These are phyloP conservation scores for Nycticryphes semicollaris DNA, from an alignment of 2,113 vertebrate species.

Conservation along the genomic window DNA sequence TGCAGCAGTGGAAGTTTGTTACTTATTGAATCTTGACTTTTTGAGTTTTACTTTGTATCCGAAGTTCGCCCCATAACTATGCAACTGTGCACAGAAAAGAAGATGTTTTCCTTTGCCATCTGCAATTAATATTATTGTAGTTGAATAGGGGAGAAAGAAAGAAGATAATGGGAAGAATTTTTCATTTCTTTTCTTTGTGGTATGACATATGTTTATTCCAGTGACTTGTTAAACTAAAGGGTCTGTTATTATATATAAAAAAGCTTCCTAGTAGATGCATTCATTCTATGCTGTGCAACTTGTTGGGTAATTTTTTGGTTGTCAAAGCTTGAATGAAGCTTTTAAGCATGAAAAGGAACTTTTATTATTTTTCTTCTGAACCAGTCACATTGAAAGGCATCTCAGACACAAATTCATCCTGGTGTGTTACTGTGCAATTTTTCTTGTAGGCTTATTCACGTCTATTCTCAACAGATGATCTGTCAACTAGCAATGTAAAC, in stretches of 20 bases:
- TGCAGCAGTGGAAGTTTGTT: neutral
- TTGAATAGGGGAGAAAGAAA: neutral
- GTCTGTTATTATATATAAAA: neutral
- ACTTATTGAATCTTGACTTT: neutral
- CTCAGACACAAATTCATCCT: neutral
- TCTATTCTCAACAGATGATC: neutral
- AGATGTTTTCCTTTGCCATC: neutral
- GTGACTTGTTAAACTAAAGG: neutral
- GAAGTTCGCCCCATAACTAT: neutral
- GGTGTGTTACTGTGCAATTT: neutral
- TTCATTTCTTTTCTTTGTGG: neutral
- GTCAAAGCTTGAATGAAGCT: neutral
- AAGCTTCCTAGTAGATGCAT: neutral
- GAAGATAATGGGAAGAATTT: slow-evolving; percentile 9
- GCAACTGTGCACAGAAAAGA: slow-evolving; percentile 8
- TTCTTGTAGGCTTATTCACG: neutral
- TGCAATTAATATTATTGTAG: slow-evolving; percentile 28
- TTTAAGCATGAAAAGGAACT: neutral
- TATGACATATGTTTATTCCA: slow-evolving; percentile 25
- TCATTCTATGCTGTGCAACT: neutral
- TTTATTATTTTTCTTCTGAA: neutral
- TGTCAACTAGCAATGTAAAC: neutral
- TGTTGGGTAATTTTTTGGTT: neutral
- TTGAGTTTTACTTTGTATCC: neutral
- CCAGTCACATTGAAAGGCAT: neutral